These are phyloP conservation scores for Zingel zingel DNA, from an alignment of 2,113 vertebrate species.

Conservation along the genomic window DNA sequence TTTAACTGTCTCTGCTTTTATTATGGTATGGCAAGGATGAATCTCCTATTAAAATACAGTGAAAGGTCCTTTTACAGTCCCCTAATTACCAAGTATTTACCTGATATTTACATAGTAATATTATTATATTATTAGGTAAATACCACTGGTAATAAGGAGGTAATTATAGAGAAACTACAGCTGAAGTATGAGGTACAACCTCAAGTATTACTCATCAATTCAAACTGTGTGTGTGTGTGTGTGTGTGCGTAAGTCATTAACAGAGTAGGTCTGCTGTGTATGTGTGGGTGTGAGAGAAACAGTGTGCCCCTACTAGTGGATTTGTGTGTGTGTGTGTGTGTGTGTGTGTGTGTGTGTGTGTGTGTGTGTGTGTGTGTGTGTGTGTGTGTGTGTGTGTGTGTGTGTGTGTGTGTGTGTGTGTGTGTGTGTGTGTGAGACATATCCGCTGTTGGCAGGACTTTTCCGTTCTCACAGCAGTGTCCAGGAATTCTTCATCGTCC, in stretches of 20 bases:
- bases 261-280: conserved; percentile 23
- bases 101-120: too few relatives aligned
- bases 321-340: conserved; percentile 5
- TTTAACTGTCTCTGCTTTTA: conserved; percentile 73
- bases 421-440: conserved; percentile 20
- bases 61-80: too few relatives aligned
- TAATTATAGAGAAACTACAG: too few relatives aligned
- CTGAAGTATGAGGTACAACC: too few relatives aligned
- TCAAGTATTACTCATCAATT: too few relatives aligned
- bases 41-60: conserved; percentile 30
- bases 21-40: conserved; percentile 49
- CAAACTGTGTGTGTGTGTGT: neutral
- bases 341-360: neutral
- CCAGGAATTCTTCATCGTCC: conserved; percentile 73
- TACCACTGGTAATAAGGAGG: too few relatives aligned
- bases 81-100: too few relatives aligned
- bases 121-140: too few relatives aligned
- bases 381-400: conserved; percentile 2
- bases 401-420: conserved; percentile 1
- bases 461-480: conserved; percentile 72
- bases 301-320: conserved; percentile 30
- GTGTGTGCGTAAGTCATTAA: conserved; percentile 5
- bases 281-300: conserved; percentile 25
- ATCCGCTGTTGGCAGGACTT: conserved; percentile 68
- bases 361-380: conserved; percentile 6